Evolutionary conservation across 2,113 vertebrate genomes (phyloP), one percentile per base, ranked within the genome.

Genomic region (Apodemus speciosus): DNA sequence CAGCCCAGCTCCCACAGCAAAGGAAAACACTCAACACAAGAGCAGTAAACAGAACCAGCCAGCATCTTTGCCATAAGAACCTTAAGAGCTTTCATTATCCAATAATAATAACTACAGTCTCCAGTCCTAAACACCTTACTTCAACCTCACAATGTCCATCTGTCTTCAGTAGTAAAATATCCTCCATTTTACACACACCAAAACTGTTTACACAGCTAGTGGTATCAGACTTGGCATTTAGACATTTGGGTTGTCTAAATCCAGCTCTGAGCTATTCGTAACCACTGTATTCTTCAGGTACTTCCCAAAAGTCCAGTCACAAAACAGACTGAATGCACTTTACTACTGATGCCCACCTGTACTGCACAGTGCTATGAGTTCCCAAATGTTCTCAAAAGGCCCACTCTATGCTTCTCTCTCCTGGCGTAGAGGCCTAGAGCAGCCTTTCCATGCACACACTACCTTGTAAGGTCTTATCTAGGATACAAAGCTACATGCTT

Each of bases 121-220:
- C 27, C 38, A 90, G 6, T 88, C 23, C 58, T 69, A 38, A 43
- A 46, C 1, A 14, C 21, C 72, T 56, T 43, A 40, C 68, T 90
- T 86, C 66, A 76, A 40, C 46, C 9, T 84, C 40, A 49, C 73
- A 87, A 46, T 40, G 77, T 9, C 13, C 15, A 13, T 6, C 21
- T 30, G 20, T 72, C 9, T 51, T 73, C 20, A 32, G 53, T 73
- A 32, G 53, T 77, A 3, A 62, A 56, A 49, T 38, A 35, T 9
- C 18, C 53, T 27, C 30, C 75, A 35, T 56, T 86, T 92, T 92
- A 71, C 49, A 84, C 9, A 79, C 72, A 9, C 15, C 32, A 64
- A 94, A 86, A 90, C 43, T 25, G 40, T 88, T 92, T 84, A 75
- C 8, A 83, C 11, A 90, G 76, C 49, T 88, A 11, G 9, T 6